Conservation (phyloP, 1,140 invertebrate species). For the Scaptodrosophila lebanonensis region DNA sequence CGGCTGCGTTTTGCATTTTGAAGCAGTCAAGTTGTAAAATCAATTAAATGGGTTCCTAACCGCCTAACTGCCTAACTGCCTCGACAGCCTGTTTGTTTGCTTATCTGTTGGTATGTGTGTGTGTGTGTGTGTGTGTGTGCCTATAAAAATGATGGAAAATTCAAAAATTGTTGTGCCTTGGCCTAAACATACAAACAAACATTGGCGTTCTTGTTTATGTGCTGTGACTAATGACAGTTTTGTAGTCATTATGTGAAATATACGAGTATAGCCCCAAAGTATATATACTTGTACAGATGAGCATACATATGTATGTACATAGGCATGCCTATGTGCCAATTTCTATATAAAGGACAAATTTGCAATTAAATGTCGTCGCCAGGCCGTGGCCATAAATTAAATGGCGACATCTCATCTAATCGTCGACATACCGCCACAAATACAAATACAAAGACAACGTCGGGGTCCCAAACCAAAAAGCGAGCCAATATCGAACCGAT, state of each 20-base stretch:
- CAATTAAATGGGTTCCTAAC: slow-evolving; percentile 58
- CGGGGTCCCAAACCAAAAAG: too few species aligned
- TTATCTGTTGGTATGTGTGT: too few species aligned
- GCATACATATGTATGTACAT: slow-evolving; percentile 10
- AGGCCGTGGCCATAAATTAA: slow-evolving; percentile 47
- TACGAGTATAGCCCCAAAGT: slow-evolving; percentile 30
- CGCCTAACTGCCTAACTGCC: slow-evolving; percentile 14
- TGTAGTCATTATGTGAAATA: slow-evolving; percentile 68
- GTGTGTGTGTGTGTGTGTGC: too few species aligned
- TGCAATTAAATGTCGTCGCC: slow-evolving; percentile 58
- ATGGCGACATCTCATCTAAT: too few species aligned
- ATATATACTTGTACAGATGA: not conserved
- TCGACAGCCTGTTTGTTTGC: too few species aligned
- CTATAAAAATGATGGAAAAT: slow-evolving; percentile 37
- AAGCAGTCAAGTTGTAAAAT: slow-evolving; percentile 37
- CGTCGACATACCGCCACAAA: too few species aligned
- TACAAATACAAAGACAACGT: too few species aligned
- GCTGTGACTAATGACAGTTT: slow-evolving; percentile 70
- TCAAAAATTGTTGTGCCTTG: slow-evolving; percentile 18
- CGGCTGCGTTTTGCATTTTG: not conserved
- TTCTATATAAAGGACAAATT: slow-evolving; percentile 43
- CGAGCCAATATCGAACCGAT: not conserved
- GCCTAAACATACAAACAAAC: too few species aligned
- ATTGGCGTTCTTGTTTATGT: slow-evolving; percentile 49
- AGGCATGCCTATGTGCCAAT: slow-evolving; percentile 23